Evolutionary conservation across 1,140 invertebrate genomes (phyloP), one percentile per base, ranked within the genome.

Genomic region (Habropoda laboriosa): DNA sequence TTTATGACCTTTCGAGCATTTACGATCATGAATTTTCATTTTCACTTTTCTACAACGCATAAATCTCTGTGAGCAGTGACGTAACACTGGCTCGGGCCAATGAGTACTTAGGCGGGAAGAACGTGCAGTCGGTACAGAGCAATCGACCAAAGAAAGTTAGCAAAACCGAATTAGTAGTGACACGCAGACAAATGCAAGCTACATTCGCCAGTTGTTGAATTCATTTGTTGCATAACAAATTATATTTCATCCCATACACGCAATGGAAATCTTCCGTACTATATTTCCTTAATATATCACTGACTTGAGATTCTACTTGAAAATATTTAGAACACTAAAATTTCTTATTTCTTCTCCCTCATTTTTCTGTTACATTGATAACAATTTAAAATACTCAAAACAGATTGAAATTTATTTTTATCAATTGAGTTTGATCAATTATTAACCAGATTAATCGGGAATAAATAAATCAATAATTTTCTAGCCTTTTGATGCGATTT

Each of bases 21-120:
- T 13, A 49, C 32, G n/a, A 47, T 32, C 45, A 7, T 68, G 49
- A 83, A 84, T 85, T 85, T 83, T 77, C 58, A 76, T 76, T 83
- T 84, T 84, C 78, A 80, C 82, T 84, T 76, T 75, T 84, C 55
- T 51, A 57, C 61, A 57, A 12, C 51, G 55, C 66, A 72, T 80
- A 67, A 85, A 76, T 84, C 71, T 51, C 5, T 2, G 13, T 27
- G 42, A 40, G 30, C 27, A 49, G 53, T 87, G 81, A 83, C 63
- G 72, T 78, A 86, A 85, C 53, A 38, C 61, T 40, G 60, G 18
- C 79, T 67, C 55, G 51, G 24, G 47, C 32, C 76, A 63, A 55
- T 67, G 38, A 80, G 35, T 40, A 66, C 53, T 76, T 72, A 73
- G 68, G 58, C 57, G 76, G 76, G 57, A 73, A 73, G 70, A 79